Base-by-base conservation (phyloP, 2,888 invertebrate genomes). In the Diadegma fenestrale region DNA sequence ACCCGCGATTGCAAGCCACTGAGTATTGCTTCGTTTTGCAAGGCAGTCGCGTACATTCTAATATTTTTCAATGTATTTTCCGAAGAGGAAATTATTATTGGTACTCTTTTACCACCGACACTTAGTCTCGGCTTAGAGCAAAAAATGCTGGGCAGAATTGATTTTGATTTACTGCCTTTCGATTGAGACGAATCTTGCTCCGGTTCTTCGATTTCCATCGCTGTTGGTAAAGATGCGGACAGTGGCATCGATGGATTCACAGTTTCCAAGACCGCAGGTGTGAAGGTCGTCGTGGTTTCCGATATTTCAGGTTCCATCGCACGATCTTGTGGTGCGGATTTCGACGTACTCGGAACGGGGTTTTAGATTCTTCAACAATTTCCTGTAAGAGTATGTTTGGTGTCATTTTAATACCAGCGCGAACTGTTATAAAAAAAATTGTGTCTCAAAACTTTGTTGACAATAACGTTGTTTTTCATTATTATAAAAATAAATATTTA, bases 251-350 rank as follows among this genome's bases (percentile, higher is more conserved):
- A 17, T 61, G 17, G 26, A 61, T 61, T 61, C 61, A 33, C 12
- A 14, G 61, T 61, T 61, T 61, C 33, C 12, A 26, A 61, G 61
- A 8, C 30, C 17, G 33, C 61, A 61, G 61, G 61, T 30, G 61
- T 61, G 61, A 30, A 61, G 61, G 33, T 61, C 61, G 26, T 61
- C 61, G 61, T 61, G 61, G 8, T 61, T 61, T 26, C 61, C 8
- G 33, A 30, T 17, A 3, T 61, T 61, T 30, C 61, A 61, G 61
- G 61, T 61, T 61, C 61, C 8, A 14, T 61, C 61, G 26, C 61
- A 26, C 14, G 17, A 61, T 61, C 61, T 61, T 17, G 1, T 7
- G 61, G 7, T 17, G 12, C 30, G 61, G 30, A 17, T 61, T 61
- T 61, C 61, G 61, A 61, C 61, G 61, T 30, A 61, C 61, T 61